Percentiles rank a stretch among this genome's conserved stretches.
Evolutionary conservation across 2,888 invertebrate species (phyloP).

Genomic region (Drosophila atripex): DNA sequence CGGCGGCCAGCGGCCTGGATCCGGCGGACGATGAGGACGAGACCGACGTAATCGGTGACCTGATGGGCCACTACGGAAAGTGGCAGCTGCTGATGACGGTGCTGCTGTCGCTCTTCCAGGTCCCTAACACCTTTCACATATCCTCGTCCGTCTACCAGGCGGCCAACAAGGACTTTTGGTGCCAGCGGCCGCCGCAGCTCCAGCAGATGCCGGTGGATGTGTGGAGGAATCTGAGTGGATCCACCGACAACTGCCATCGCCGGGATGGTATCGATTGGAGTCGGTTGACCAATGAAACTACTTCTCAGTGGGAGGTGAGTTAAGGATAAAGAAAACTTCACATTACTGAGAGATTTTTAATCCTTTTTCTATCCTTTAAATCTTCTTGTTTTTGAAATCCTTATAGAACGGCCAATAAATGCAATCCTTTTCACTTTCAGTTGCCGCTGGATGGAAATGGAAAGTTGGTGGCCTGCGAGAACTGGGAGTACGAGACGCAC

Average conservation of each 20-base stretch:
- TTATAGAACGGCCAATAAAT: background rate
- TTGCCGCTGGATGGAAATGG: constrained; percentile 66
- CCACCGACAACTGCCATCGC: constrained; percentile 86
- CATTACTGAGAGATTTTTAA: too few species aligned
- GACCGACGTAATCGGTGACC: constrained; percentile 87
- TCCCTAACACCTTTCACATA: constrained; percentile 93
- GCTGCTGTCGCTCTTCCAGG: constrained; percentile 89
- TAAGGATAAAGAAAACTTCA: too few species aligned
- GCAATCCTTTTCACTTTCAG: constrained; percentile 32
- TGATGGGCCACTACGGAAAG: constrained; percentile 90
- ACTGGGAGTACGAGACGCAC: constrained; percentile 87
- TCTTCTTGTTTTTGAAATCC: background rate
- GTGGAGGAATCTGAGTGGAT: constrained; percentile 89
- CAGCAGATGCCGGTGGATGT: constrained; percentile 85
- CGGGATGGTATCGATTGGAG: constrained; percentile 85
- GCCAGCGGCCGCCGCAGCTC: constrained; percentile 86
- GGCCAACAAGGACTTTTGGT: constrained; percentile 88
- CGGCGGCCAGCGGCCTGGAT: constrained; percentile 36
- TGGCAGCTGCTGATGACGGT: constrained; percentile 91
- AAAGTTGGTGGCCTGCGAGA: constrained; percentile 85
- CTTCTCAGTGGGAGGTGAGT: constrained; percentile 68
- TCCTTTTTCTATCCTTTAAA: too few species aligned
- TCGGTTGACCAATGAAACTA: constrained; percentile 50
- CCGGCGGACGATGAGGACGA: constrained; percentile 83
- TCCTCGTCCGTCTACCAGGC: constrained; percentile 90